A percentile compares a stretch with the other conserved stretches of the same genome.
phyloP scores from a whole-genome alignment of 2,797 vertebrate genomes.

The Sebastiscus tertius region DNA sequence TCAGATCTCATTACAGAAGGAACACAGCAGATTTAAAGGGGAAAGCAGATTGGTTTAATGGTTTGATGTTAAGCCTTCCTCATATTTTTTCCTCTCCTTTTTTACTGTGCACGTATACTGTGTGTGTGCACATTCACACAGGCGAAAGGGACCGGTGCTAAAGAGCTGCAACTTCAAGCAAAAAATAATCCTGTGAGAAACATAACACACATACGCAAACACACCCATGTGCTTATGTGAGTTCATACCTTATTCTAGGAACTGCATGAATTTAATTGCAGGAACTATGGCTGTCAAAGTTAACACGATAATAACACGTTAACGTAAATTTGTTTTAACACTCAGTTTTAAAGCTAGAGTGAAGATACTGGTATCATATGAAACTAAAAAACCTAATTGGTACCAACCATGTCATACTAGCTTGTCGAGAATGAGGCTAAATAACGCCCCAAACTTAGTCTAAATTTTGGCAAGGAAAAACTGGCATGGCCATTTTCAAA shows the following conservation, averaged over 20 bases:
- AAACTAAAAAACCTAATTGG: too few relatives aligned
- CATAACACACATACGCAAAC: background rate
- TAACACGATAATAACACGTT: too few relatives aligned
- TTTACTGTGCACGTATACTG: background rate
- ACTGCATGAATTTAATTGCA: constrained; percentile 4
- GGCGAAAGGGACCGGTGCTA: background rate
- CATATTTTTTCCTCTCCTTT: constrained; percentile 14
- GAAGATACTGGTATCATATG: too few relatives aligned
- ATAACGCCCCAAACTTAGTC: too few relatives aligned
- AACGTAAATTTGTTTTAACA: too few relatives aligned
- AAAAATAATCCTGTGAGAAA: constrained; percentile 30
- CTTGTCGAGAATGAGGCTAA: too few relatives aligned
- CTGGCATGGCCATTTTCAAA: too few relatives aligned
- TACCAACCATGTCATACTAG: too few relatives aligned
- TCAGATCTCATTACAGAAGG: constrained; percentile 71
- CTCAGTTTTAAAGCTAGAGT: too few relatives aligned
- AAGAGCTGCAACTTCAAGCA: constrained; percentile 23
- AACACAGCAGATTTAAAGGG: constrained; percentile 60
- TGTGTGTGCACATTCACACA: background rate
- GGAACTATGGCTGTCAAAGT: too few relatives aligned
- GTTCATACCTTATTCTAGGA: background rate
- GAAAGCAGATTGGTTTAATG: constrained; percentile 61
- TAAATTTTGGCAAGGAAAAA: too few relatives aligned
- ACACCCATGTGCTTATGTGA: background rate
- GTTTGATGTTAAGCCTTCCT: constrained; percentile 53